Evolutionary conservation across 2,797 vertebrate genomes (phyloP).

Genomic region (Forpus xanthops): DNA sequence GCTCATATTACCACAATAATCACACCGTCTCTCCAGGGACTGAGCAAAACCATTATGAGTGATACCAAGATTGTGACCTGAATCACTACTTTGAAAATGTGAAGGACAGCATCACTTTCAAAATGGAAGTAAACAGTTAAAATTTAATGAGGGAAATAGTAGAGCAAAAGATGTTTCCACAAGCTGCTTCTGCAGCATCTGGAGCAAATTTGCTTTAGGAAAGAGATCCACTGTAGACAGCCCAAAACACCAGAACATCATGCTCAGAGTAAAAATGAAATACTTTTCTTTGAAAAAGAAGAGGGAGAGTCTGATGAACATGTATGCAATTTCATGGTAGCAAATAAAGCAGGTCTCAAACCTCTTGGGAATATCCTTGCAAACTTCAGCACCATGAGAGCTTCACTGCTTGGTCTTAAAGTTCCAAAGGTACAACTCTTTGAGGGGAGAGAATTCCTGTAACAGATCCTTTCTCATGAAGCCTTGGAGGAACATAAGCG

Average conservation of each 20-base stretch:
- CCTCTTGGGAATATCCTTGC: not conserved
- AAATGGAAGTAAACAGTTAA: not conserved
- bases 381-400: not conserved
- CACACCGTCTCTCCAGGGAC: not conserved
- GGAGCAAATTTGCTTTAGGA: not conserved
- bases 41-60: not conserved
- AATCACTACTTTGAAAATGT: not conserved
- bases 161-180: not conserved
- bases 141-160: not conserved
- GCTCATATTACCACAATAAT: not conserved
- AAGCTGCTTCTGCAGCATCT: not conserved
- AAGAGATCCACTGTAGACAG: not conserved
- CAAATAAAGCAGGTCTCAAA: not conserved
- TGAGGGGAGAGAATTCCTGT: not conserved
- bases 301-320: not conserved
- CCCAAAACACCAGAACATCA: not conserved
- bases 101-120: not conserved
- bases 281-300: not conserved
- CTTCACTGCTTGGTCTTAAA: not conserved
- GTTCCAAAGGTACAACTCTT: not conserved
- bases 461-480: not conserved
- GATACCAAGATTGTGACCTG: not conserved
- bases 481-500: not conserved
- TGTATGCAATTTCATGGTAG: not conserved
- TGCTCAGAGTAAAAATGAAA: not conserved